phyloP scores from a whole-genome alignment of 2,888 invertebrate species.

The Beris chalybata region DNA sequence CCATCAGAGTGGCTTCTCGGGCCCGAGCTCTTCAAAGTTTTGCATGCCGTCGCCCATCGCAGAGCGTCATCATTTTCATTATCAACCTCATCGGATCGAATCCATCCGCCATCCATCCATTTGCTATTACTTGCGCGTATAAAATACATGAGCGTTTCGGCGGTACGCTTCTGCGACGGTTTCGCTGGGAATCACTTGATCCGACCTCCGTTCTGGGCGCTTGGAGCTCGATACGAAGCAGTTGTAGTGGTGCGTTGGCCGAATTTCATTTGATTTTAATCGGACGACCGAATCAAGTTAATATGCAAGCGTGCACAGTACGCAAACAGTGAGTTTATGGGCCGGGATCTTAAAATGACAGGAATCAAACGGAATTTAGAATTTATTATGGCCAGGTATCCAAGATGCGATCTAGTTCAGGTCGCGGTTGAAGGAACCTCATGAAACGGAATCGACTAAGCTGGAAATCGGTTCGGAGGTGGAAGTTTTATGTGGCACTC shows the following conservation, averaged over 20 bases:
- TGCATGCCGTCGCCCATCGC: neutral
- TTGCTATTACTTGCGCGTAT: neutral
- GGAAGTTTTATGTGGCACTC: too few relatives aligned
- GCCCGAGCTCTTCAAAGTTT: constrained; percentile 4
- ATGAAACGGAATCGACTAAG: too few relatives aligned
- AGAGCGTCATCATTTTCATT: neutral
- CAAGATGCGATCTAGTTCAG: too few relatives aligned
- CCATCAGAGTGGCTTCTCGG: neutral
- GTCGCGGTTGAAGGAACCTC: too few relatives aligned
- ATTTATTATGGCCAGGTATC: constrained; percentile 1
- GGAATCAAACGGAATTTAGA: constrained; percentile 17
- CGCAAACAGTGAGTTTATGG: constrained; percentile 3
- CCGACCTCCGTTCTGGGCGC: neutral
- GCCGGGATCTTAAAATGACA: constrained; percentile 2
- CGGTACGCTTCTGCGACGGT: neutral
- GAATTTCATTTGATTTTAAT: constrained; percentile 38
- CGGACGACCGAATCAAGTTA: constrained; percentile 31
- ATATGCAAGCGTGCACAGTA: neutral
- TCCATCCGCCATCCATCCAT: constrained; percentile 11
- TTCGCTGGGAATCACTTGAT: constrained; percentile 1
- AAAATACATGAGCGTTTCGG: too few relatives aligned
- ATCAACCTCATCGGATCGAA: constrained; percentile 2
- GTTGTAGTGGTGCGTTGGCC: constrained; percentile 8
- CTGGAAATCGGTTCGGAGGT: too few relatives aligned
- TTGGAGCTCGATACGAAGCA: neutral